Evolutionary conservation across 2,113 vertebrate species (phyloP), one percentile per base, ranked within the genome.

Genomic region (Oreotrochilus melanogaster): DNA sequence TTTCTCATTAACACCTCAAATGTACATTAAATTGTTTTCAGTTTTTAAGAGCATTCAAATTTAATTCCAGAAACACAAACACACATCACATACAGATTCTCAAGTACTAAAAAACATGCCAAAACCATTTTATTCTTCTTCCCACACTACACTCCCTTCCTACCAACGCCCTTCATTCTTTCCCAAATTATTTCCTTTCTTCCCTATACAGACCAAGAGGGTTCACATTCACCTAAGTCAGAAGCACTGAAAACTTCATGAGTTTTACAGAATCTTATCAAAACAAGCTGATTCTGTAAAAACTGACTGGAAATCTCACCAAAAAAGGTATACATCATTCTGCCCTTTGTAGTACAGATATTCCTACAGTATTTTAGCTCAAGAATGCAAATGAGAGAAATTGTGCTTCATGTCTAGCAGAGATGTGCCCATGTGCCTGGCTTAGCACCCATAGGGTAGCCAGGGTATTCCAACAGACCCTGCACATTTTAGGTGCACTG

Each of bases 351-450:
- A 1, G 16, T 22, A 53, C 11, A 61, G n/a, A 31, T 67, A 61
- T 37, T 54, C 51, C 23, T 69, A 27, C 3, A 28, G 18, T 27
- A 45, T 72, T 81, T 84, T 61, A 78, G 21, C 53, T 43, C 30
- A 88, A 39, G 23, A 72, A 65, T 7, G 2, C 35, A 76, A 88
- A 89, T 24, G 5, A 76, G 16, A 45, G 19, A 62, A 80, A 30
- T 8, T 42, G 25, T 56, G 9, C 16, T 80, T 37, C 2, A 0
- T 35, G 10, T 47, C 50, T 37, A 61, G 42, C 19, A 86, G 50
- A 61, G 6, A 25, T 4, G 7, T 57, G 11, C 11, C 33, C 21
- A 24, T 0, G 0, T 33, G 28, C 18, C 30, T 35, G 33, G 16
- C 19, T 60, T 60, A 31, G 4, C 27, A 48, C 1, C 10, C 18